A percentile compares a stretch with the other conserved stretches of the same genome.
phyloP scores from a whole-genome alignment of 2,113 vertebrate species.

The Urocitellus parryii region DNA sequence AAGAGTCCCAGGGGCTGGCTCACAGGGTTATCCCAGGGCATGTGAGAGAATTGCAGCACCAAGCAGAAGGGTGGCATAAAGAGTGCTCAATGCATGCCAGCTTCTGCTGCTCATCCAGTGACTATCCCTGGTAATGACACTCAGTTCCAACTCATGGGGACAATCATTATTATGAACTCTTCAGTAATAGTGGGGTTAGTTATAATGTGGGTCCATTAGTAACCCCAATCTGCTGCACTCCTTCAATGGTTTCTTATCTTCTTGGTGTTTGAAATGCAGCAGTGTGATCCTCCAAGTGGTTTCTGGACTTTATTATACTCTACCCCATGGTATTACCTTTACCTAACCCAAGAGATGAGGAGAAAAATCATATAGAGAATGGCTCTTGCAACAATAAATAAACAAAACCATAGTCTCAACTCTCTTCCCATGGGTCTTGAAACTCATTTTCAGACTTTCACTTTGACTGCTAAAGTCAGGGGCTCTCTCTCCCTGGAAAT shows the following conservation, averaged over 20 bases:
- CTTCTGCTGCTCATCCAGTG: neutral
- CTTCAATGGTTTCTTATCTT: constrained; percentile 1
- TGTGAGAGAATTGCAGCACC: neutral
- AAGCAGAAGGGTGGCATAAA: neutral
- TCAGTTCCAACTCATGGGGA: neutral
- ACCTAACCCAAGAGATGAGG: neutral
- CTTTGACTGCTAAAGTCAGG: neutral
- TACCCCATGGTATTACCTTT: constrained; percentile 31
- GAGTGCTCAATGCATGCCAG: neutral
- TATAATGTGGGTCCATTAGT: neutral
- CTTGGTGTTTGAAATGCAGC: neutral
- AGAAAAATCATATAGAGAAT: constrained; percentile 1
- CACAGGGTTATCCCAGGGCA: neutral
- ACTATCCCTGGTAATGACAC: neutral
- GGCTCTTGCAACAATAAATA: neutral
- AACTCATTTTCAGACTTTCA: neutral
- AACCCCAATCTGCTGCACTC: neutral
- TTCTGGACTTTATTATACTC: constrained; percentile 27
- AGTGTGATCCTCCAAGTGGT: neutral
- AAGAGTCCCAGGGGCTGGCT: too few relatives aligned
- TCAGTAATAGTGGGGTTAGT: neutral
- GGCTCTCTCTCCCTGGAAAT: neutral
- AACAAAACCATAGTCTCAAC: neutral
- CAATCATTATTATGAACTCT: neutral
- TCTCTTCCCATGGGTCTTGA: neutral